Conservation (phyloP, 2,797 vertebrate genomes). For the Chromobotia macracanthus region DNA sequence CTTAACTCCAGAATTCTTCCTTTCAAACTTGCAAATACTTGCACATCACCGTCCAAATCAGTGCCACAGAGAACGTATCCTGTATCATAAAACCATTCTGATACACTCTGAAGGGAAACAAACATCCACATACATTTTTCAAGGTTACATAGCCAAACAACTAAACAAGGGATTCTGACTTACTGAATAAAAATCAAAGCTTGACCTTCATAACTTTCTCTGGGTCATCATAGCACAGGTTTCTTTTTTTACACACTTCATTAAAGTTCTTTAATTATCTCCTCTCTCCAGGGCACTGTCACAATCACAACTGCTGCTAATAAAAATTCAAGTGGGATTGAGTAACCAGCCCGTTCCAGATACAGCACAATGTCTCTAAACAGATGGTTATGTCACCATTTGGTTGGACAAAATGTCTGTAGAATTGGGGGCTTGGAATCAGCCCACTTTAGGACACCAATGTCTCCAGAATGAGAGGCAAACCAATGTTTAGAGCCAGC, state of each 20-base stretch:
- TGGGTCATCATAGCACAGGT: conserved; percentile 64
- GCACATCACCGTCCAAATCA: not conserved
- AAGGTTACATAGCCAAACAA: not conserved
- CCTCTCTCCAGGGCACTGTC: conserved; percentile 72
- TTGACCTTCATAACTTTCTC: conserved; percentile 73
- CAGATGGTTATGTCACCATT: conserved; percentile 44
- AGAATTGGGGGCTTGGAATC: not conserved
- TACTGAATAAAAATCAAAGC: conserved; percentile 26
- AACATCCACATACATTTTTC: not conserved
- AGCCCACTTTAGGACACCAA: not conserved
- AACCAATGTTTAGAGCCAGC: not conserved
- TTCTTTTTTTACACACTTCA: conserved; percentile 80
- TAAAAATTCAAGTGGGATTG: conserved; percentile 63
- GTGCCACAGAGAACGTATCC: not conserved
- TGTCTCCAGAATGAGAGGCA: not conserved
- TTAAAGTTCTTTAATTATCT: conserved; percentile 83
- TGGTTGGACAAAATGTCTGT: conserved; percentile 18
- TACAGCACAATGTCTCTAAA: conserved; percentile 38
- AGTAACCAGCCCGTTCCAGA: conserved; percentile 55
- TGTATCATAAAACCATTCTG: not conserved
- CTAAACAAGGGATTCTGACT: not conserved
- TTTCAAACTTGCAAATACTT: conserved; percentile 28
- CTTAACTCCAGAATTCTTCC: conserved; percentile 23
- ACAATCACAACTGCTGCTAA: conserved; percentile 70
- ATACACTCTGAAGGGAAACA: not conserved